A percentile compares a stretch with the other conserved stretches of the same genome.
Conservation (phyloP, 30 jellyfish, hydroid and myxozoan species). For the Aurelia coerulea region DNA sequence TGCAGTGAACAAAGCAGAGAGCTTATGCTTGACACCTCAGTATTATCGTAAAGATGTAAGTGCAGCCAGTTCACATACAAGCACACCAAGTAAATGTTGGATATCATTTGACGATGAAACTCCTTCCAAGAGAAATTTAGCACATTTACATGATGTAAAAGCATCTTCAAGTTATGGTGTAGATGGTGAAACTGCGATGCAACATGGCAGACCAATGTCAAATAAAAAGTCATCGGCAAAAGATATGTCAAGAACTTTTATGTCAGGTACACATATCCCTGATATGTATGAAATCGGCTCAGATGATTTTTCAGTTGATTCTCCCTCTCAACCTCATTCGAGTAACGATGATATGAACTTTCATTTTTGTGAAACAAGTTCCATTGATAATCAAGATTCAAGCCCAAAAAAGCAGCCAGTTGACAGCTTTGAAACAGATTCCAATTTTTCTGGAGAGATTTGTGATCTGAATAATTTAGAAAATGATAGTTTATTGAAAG, state of each 20-base stretch:
- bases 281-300: slow-evolving; percentile 24
- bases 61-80: not conserved
- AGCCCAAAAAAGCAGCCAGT: not conserved
- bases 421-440: slow-evolving; percentile 30
- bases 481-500: slow-evolving; percentile 30
- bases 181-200: no score
- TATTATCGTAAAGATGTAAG: not conserved
- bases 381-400: not conserved
- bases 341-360: not conserved
- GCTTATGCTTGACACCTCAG: not conserved
- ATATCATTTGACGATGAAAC: slow-evolving; percentile 24
- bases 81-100: slow-evolving; percentile 4
- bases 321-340: not conserved
- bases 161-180: no score
- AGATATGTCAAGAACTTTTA: not conserved
- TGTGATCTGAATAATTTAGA: slow-evolving; percentile 42
- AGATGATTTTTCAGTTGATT: slow-evolving; percentile 3
- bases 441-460: slow-evolving; percentile 37
- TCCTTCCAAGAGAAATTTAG: not conserved
- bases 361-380: no score
- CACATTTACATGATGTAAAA: not conserved
- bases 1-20: not conserved
- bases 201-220: no score
- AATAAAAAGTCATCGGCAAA: slow-evolving; percentile 4
- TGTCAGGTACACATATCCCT: slow-evolving; percentile 3